Percentiles rank a stretch among this genome's conserved stretches.
These are phyloP conservation scores for Potorous gilbertii DNA, from an alignment of 2,797 vertebrate species.

Conservation along the genomic window DNA sequence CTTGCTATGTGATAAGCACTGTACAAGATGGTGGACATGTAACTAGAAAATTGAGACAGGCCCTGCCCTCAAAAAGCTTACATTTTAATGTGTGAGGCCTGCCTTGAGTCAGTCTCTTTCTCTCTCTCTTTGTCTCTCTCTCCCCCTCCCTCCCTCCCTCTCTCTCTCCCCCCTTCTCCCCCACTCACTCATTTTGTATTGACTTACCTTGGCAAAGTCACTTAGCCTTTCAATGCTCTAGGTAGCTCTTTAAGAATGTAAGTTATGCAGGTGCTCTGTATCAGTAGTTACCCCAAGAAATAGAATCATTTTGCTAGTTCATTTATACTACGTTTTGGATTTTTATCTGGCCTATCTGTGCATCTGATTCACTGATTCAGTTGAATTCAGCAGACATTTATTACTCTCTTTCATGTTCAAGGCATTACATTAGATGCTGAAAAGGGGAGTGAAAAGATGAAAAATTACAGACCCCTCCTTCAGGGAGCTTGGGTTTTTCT, in stretches of 20 bases:
- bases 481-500: neutral
- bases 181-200: neutral
- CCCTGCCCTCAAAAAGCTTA: neutral
- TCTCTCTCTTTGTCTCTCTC: neutral
- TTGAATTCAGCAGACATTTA: neutral
- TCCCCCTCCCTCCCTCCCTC: too few species aligned
- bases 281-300: neutral
- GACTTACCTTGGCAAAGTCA: neutral
- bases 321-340: neutral
- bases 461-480: neutral
- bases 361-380: neutral
- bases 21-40: neutral
- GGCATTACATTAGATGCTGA: neutral
- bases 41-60: neutral
- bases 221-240: neutral
- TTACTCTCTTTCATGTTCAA: neutral
- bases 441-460: neutral
- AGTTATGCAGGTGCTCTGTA: neutral
- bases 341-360: neutral
- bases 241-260: neutral
- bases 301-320: neutral
- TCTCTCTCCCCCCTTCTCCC: too few species aligned
- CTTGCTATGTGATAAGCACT: neutral
- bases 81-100: neutral
- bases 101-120: neutral